phyloP scores from a whole-genome alignment of 1,140 invertebrate species.

The Pygmarrhopalites habei region DNA sequence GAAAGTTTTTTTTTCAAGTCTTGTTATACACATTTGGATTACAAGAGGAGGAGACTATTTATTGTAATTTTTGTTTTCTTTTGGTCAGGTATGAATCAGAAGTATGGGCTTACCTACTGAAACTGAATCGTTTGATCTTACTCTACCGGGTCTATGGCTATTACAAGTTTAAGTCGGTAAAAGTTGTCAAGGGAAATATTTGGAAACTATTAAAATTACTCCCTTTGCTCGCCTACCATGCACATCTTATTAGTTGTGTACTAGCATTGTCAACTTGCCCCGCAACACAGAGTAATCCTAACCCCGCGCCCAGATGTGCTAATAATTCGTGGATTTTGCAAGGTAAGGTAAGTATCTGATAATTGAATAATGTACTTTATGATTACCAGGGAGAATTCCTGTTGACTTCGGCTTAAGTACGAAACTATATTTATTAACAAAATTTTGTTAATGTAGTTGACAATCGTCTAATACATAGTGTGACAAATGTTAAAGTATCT shows the following conservation, averaged over 20 bases:
- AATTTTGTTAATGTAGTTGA: no score
- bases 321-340: neutral
- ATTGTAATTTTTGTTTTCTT: neutral
- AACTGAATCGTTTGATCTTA: neutral
- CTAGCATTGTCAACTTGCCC: neutral
- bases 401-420: no score
- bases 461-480: no score
- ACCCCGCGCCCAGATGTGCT: neutral
- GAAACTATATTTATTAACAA: no score
- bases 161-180: neutral
- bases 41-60: neutral
- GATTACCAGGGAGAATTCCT: no score
- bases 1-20: neutral
- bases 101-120: neutral
- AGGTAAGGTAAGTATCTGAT: no score
- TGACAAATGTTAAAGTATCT: no score
- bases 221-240: constrained; percentile 6
- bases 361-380: no score
- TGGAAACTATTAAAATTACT: constrained; percentile 7
- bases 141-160: constrained; percentile 3
- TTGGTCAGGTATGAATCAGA: neutral
- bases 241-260: constrained; percentile 6
- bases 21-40: neutral
- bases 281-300: neutral
- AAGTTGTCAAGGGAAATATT: constrained; percentile 2